Conservation (phyloP, 35 echinoderm and acorn worm species). For the Strongylocentrotus purpuratus region DNA sequence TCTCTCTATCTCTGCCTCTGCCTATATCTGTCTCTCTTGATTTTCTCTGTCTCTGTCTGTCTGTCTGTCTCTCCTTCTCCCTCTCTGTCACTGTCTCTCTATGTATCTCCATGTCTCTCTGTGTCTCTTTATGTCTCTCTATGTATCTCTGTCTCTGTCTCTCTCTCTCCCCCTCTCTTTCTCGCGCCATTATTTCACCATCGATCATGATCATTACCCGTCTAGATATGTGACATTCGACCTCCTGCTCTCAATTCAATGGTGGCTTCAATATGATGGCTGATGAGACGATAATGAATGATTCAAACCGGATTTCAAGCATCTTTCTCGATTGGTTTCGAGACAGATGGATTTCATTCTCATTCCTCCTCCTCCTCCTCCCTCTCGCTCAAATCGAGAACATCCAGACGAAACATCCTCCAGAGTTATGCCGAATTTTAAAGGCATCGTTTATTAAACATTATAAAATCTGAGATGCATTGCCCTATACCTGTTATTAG, state of each 20-base stretch:
- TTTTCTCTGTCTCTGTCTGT: too few species aligned
- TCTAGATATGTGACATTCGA: background rate
- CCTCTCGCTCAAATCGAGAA: background rate
- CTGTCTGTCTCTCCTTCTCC: too few species aligned
- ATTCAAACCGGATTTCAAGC: background rate
- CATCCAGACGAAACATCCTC: background rate
- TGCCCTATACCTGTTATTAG: too few species aligned
- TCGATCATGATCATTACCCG: background rate
- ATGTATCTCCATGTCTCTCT: too few species aligned
- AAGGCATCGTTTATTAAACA: background rate
- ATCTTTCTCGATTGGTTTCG: background rate
- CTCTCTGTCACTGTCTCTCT: too few species aligned
- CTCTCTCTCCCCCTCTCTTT: too few species aligned
- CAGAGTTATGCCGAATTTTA: background rate
- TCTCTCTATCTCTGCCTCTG: too few species aligned
- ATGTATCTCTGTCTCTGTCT: too few species aligned
- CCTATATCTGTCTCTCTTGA: too few species aligned
- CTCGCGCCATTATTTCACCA: background rate
- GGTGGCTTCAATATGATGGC: background rate
- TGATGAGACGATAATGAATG: background rate
- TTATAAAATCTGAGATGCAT: too few species aligned
- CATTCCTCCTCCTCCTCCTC: background rate
- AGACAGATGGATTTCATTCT: background rate
- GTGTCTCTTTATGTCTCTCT: too few species aligned
- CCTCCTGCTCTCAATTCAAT: background rate